A percentile compares a stretch with the other conserved stretches of the same genome.
phyloP scores from a whole-genome alignment of 2,888 invertebrate species.

The Patella pellucida region DNA sequence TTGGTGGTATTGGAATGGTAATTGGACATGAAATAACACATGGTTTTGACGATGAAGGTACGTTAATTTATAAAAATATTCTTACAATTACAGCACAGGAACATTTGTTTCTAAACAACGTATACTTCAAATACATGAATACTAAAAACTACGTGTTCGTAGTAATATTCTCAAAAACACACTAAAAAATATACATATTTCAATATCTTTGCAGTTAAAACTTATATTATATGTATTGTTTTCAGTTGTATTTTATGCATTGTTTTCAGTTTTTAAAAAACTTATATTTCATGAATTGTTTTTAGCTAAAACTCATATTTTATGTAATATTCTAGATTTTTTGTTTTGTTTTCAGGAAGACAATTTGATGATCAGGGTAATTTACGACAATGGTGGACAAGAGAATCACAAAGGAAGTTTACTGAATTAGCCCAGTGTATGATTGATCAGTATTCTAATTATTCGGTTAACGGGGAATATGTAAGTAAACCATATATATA shows the following conservation, averaged over 20 bases:
- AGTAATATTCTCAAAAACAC: too few species aligned
- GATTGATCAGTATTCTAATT: conserved; percentile 88
- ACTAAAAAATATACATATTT: too few species aligned
- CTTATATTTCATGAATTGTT: background rate
- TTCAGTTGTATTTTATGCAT: too few species aligned
- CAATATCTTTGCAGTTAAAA: too few species aligned
- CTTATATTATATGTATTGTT: too few species aligned
- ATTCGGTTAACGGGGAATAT: conserved; percentile 75
- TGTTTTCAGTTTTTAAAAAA: too few species aligned
- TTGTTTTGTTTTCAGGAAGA: conserved; percentile 76
- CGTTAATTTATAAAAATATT: background rate
- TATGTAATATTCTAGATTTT: too few species aligned
- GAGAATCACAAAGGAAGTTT: conserved; percentile 88
- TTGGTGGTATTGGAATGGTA: conserved; percentile 96
- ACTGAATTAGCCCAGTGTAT: conserved; percentile 90
- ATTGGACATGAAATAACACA: conserved; percentile 97
- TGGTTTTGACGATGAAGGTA: conserved; percentile 87
- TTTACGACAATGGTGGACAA: conserved; percentile 97
- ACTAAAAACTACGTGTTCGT: too few species aligned
- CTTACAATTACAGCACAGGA: too few species aligned
- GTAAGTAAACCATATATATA: conserved; percentile 37
- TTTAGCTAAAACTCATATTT: background rate
- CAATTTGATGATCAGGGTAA: conserved; percentile 97
- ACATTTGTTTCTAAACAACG: too few species aligned
- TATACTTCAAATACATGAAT: too few species aligned